These are phyloP conservation scores for Tetheella fluctuosa DNA, from an alignment of 2,888 invertebrate species.

Conservation along the genomic window DNA sequence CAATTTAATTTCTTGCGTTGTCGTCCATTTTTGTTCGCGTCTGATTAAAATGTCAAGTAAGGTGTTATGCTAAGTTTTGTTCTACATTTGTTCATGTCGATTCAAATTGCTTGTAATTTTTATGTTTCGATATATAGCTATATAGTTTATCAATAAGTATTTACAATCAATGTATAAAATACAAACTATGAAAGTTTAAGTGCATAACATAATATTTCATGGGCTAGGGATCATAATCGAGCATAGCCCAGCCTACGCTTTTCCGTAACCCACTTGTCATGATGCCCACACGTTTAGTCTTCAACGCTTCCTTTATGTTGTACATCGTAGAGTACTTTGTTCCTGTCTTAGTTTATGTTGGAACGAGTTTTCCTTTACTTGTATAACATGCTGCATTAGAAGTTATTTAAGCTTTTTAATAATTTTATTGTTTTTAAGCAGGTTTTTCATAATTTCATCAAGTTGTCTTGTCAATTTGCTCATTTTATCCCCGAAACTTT, in stretches of 20 bases:
- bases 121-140: too few relatives aligned
- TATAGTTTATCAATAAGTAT: too few relatives aligned
- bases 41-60: conserved; percentile 21
- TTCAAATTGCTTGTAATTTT: background rate
- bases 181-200: background rate
- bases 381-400: background rate
- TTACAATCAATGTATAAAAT: background rate
- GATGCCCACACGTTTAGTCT: conserved; percentile 49
- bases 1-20: background rate
- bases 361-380: background rate
- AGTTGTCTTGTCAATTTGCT: background rate
- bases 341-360: conserved; percentile 3
- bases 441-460: too few relatives aligned
- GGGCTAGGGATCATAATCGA: conserved; percentile 42
- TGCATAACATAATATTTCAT: conserved; percentile 5
- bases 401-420: background rate
- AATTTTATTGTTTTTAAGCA: too few relatives aligned
- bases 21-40: background rate
- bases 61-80: conserved; percentile 16
- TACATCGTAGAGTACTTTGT: conserved; percentile 12
- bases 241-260: conserved; percentile 48
- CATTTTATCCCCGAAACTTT: background rate
- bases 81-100: background rate
- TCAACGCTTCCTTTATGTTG: conserved; percentile 41
- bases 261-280: conserved; percentile 44